Evolutionary conservation across 2,888 invertebrate species (phyloP).

Genomic region (Eremobia ochroleuca): DNA sequence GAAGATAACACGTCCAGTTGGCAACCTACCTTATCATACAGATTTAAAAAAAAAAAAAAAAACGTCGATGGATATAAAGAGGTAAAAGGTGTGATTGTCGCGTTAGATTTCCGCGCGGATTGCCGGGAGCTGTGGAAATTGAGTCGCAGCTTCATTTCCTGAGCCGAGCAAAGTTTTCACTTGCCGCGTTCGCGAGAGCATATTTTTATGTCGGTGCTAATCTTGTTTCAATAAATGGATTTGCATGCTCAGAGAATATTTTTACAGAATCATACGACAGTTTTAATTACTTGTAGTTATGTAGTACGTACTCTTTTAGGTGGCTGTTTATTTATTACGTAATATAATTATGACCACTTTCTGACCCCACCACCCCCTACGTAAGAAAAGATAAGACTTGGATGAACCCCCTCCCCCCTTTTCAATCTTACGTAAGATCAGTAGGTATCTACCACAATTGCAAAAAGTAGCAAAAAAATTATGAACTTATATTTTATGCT

Average conservation of each 20-base stretch:
- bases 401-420: no score
- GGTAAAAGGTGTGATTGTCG: constrained; percentile 67
- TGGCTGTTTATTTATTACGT: no score
- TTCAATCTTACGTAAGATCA: no score
- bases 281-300: no score
- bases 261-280: neutral
- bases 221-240: constrained; percentile 37
- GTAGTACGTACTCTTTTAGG: no score
- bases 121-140: constrained; percentile 66
- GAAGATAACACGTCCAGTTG: constrained; percentile 7
- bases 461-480: no score
- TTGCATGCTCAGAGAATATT: neutral
- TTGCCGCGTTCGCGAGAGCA: constrained; percentile 19
- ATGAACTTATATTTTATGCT: no score
- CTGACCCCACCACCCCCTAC: no score
- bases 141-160: constrained; percentile 70
- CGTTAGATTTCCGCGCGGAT: constrained; percentile 71
- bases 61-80: constrained; percentile 43
- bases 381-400: no score
- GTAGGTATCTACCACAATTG: no score
- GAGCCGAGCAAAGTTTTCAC: constrained; percentile 62
- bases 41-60: constrained; percentile 50
- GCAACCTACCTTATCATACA: neutral
- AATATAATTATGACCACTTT: no score
- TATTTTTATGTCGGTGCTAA: constrained; percentile 54